phyloP scores from a whole-genome alignment of 2,113 vertebrate species.

The Cervus canadensis region DNA sequence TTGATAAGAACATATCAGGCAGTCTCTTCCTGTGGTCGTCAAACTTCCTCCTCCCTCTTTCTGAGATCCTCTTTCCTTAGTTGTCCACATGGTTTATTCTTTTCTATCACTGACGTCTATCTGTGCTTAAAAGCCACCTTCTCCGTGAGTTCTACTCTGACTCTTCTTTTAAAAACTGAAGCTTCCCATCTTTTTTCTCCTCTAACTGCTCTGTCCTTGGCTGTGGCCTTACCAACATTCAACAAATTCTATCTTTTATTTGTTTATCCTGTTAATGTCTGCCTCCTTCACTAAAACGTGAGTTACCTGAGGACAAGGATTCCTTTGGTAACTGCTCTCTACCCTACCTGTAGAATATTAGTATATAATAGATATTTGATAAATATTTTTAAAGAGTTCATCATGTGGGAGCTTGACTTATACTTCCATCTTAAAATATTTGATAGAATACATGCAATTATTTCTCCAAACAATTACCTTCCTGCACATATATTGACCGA shows the following conservation, averaged over 20 bases:
- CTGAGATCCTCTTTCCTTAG: not conserved
- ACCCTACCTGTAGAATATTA: not conserved
- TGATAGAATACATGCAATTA: not conserved
- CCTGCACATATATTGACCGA: not conserved
- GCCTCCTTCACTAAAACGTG: not conserved
- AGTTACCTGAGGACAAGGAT: not conserved
- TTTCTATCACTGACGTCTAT: not conserved
- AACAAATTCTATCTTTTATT: not conserved
- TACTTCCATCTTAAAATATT: not conserved
- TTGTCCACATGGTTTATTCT: not conserved
- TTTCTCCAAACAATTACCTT: not conserved
- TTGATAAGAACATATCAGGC: not conserved
- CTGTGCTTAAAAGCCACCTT: not conserved
- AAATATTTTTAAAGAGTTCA: not conserved
- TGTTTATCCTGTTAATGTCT: not conserved
- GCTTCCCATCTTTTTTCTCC: not conserved
- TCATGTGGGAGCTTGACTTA: not conserved
- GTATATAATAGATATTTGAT: not conserved
- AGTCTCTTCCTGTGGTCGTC: not conserved
- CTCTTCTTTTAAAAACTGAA: not conserved
- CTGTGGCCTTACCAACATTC: no score
- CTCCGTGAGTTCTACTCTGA: not conserved
- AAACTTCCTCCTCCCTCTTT: not conserved
- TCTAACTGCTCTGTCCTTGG: not conserved
- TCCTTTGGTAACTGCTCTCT: not conserved